phyloP scores from a whole-genome alignment of 1,140 invertebrate genomes.

The Drosophila insularis region DNA sequence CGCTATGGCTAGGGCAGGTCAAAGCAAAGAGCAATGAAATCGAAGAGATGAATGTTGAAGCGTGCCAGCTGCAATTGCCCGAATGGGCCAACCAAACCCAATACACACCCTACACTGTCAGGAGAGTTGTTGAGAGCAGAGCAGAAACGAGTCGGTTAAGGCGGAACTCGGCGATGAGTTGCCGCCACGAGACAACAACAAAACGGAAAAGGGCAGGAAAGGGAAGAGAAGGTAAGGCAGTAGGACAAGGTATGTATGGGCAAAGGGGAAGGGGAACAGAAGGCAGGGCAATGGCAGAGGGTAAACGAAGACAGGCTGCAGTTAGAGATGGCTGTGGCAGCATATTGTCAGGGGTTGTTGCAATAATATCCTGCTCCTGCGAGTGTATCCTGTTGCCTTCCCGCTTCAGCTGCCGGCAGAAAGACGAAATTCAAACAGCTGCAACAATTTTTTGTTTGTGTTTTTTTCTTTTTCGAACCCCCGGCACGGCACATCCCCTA shows the following conservation, averaged over 20 bases:
- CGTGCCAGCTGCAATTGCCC: constrained; percentile 73
- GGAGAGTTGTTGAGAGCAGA: constrained; percentile 8
- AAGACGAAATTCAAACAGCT: constrained; percentile 69
- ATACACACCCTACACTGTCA: constrained; percentile 30
- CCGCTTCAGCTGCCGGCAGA: constrained; percentile 68
- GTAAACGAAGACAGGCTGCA: constrained; percentile 56
- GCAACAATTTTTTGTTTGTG: constrained; percentile 65
- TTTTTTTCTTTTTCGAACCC: constrained; percentile 51
- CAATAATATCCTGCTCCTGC: constrained; percentile 54
- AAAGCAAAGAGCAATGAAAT: constrained; percentile 44
- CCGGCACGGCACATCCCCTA: constrained; percentile 66
- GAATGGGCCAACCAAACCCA: neutral
- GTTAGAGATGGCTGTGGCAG: constrained; percentile 41
- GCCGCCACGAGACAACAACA: constrained; percentile 56
- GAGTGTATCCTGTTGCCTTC: constrained; percentile 75
- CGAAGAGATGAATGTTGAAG: constrained; percentile 76
- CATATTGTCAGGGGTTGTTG: constrained; percentile 69
- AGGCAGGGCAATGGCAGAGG: constrained; percentile 39
- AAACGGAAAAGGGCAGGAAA: constrained; percentile 40
- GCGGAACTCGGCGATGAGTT: constrained; percentile 8
- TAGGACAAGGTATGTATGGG: neutral
- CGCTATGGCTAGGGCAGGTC: constrained; percentile 58
- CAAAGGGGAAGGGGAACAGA: constrained; percentile 12
- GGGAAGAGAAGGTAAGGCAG: constrained; percentile 16
- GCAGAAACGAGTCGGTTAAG: neutral